Evolutionary conservation across 2,888 invertebrate genomes (phyloP), one percentile per base, ranked within the genome.

Genomic region (Leucozona laternaria): DNA sequence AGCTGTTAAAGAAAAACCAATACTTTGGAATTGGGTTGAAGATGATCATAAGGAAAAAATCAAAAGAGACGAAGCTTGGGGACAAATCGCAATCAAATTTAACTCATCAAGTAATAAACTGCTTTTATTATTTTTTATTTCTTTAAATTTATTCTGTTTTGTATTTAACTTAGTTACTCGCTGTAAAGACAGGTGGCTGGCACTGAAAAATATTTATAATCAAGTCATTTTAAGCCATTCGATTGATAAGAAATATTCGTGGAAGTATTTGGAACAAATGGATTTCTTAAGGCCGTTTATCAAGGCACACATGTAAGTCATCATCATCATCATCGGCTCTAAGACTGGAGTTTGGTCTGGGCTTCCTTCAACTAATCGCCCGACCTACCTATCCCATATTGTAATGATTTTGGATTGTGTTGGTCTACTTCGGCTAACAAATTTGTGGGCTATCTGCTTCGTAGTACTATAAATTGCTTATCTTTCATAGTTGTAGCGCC

Each of bases 1-100:
- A 15, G 15, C 66, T 10, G 11, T 66, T 8, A 31, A 34, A 22
- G 66, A 20, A 28, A 66, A 48, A 13, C 13, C 5, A 34, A 6
- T 66, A 5, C 31, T 66, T 20, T 66, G 66, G 66, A 66, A 66
- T 66, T 66, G 43, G 45, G 0, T 8, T 17, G 34, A 48, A 20
- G 48, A 34, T 15, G 20, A 48, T 25, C 17, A 66, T 48, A 48
- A 48, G 1, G 20, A 66, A 20, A 11, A 17, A 3, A 15, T 4
- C 1, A 48, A 48, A 31, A 48, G 5, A 3, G 11, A 66, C 22
- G 20, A 31, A 20, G 48, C 66, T 20, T 66, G 66, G 66, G 15
- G 8, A 20, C 20, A 48, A 48, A 66, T 66, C 15, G 66, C 48
- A 11, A 31, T 15, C 2, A 48, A 48, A 48, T 66, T 66, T 66